Evolutionary conservation across 2,888 invertebrate species (phyloP).

Genomic region (Megaustenia siamemsis): DNA sequence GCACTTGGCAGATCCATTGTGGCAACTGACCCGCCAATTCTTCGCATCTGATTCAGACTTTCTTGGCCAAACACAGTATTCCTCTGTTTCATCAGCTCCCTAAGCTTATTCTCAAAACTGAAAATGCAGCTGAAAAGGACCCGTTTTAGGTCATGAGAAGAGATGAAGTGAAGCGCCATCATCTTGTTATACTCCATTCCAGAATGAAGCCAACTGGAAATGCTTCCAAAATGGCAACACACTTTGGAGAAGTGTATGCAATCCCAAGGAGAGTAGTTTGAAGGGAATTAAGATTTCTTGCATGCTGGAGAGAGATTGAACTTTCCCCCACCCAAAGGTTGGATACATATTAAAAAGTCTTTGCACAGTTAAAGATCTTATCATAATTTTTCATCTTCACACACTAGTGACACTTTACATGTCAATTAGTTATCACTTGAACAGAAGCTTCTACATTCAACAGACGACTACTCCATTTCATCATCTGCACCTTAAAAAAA

Average conservation of each 20-base stretch:
- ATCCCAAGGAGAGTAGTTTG: background rate
- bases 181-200: background rate
- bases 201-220: background rate
- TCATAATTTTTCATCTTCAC: too few relatives aligned
- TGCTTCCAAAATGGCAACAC: background rate
- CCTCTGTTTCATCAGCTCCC: background rate
- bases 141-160: background rate
- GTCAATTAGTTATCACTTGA: too few relatives aligned
- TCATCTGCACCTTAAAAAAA: too few relatives aligned
- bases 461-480: too few relatives aligned
- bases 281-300: background rate
- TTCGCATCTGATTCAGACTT: background rate
- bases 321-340: too few relatives aligned
- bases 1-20: background rate
- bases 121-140: background rate
- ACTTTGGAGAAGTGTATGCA: background rate
- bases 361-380: too few relatives aligned
- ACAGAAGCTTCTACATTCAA: too few relatives aligned
- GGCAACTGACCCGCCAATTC: background rate
- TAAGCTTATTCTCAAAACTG: conserved; percentile 11
- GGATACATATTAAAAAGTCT: too few relatives aligned
- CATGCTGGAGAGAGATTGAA: too few relatives aligned
- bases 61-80: background rate
- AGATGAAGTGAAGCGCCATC: background rate
- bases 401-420: too few relatives aligned